phyloP scores from a whole-genome alignment of 2,888 invertebrate species.

The Acleris laterana region DNA sequence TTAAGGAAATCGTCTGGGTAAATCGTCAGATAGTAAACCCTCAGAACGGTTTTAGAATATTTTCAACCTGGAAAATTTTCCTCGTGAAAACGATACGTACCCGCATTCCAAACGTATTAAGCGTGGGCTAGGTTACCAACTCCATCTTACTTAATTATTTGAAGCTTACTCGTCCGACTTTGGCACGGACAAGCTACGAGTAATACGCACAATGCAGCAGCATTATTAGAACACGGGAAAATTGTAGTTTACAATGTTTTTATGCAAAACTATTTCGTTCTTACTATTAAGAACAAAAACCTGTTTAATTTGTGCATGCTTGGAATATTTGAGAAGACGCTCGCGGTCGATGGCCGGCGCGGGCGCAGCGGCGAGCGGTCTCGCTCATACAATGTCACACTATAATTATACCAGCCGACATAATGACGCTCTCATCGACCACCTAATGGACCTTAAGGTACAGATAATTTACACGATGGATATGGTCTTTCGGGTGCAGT shows the following conservation, averaged over 20 bases:
- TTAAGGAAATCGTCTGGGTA: no score
- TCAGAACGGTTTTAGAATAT: no score
- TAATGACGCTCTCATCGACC: slow-evolving; percentile 32
- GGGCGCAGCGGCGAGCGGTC: slow-evolving; percentile 45
- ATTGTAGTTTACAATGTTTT: slow-evolving; percentile 59
- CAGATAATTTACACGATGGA: neutral
- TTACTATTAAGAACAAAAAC: slow-evolving; percentile 77
- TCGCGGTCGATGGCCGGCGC: slow-evolving; percentile 77
- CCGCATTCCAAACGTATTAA: no score
- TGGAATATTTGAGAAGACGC: slow-evolving; percentile 80
- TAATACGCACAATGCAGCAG: no score
- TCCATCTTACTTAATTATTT: no score
- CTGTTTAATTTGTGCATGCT: slow-evolving; percentile 83
- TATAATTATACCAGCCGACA: slow-evolving; percentile 33
- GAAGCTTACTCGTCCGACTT: no score
- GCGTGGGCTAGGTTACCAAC: no score
- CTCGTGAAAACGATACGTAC: no score
- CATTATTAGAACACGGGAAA: slow-evolving; percentile 2
- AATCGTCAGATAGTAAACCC: no score
- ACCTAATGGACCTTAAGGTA: slow-evolving; percentile 15
- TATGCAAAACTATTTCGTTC: slow-evolving; percentile 76
- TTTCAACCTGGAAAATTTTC: no score
- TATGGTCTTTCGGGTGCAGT: no score
- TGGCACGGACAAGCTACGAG: no score
- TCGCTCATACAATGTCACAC: slow-evolving; percentile 36